These are phyloP conservation scores for Paramormyrops kingsleyae DNA, from an alignment of 2,113 vertebrate species.

Conservation along the genomic window DNA sequence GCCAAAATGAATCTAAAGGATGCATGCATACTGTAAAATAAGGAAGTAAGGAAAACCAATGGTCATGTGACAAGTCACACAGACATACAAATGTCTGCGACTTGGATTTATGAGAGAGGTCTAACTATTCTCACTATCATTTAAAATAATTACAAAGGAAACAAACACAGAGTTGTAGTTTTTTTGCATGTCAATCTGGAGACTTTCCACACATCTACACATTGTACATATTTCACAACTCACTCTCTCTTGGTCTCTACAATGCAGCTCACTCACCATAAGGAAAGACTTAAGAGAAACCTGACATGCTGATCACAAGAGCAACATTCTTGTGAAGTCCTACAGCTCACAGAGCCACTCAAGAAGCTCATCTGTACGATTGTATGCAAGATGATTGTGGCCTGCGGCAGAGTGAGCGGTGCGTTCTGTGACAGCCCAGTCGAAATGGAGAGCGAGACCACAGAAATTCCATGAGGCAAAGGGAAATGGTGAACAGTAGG, in stretches of 20 bases:
- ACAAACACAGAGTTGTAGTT: background rate
- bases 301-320: background rate
- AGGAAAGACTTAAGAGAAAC: background rate
- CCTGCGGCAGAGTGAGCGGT: background rate
- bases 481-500: background rate
- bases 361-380: background rate
- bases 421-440: background rate
- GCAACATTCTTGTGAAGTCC: background rate
- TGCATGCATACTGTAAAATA: background rate
- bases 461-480: background rate
- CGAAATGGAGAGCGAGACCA: background rate
- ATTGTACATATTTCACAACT: background rate
- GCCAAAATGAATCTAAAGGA: background rate
- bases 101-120: background rate
- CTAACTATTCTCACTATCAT: background rate
- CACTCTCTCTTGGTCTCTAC: background rate
- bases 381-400: background rate
- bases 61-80: background rate
- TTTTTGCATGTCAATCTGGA: background rate
- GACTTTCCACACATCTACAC: background rate
- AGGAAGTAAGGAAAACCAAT: background rate
- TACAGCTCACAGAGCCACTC: background rate
- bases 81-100: background rate
- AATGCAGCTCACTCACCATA: background rate
- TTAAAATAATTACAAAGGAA: background rate